Percentiles rank a stretch among this genome's conserved stretches.
These are phyloP conservation scores for Lota lota DNA, from an alignment of 2,113 vertebrate species.

Conservation along the genomic window DNA sequence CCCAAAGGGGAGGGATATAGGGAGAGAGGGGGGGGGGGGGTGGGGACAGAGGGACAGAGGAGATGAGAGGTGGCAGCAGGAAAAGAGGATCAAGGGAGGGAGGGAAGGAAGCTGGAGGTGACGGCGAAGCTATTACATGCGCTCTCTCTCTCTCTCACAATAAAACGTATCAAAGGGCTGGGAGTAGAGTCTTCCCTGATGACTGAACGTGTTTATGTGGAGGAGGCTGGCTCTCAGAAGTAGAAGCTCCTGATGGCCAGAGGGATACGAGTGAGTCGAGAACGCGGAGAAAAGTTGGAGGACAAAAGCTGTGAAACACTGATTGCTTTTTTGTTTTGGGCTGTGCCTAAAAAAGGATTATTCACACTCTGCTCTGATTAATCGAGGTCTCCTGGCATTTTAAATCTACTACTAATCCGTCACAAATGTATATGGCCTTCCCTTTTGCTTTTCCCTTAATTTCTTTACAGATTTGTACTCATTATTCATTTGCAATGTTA, in stretches of 20 bases:
- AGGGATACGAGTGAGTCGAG: neutral
- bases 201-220: constrained; percentile 4
- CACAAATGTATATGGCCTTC: no score
- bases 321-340: neutral
- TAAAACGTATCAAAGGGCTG: constrained; percentile 55
- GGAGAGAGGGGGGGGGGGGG: constrained; percentile 5
- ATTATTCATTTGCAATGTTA: no score
- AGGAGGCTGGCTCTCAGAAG: neutral
- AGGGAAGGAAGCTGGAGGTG: neutral
- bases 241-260: neutral
- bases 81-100: neutral
- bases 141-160: constrained; percentile 20
- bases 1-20: constrained; percentile 32
- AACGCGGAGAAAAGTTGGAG: constrained; percentile 30
- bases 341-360: no score
- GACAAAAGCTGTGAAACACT: neutral
- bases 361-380: no score
- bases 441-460: no score
- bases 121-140: constrained; percentile 64
- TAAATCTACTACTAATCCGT: no score
- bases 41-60: constrained; percentile 19
- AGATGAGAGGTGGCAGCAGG: constrained; percentile 5
- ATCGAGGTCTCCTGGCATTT: no score
- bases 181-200: constrained; percentile 33
- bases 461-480: no score